phyloP scores from a whole-genome alignment of 1,140 invertebrate genomes.

The Kradibia gibbosae region DNA sequence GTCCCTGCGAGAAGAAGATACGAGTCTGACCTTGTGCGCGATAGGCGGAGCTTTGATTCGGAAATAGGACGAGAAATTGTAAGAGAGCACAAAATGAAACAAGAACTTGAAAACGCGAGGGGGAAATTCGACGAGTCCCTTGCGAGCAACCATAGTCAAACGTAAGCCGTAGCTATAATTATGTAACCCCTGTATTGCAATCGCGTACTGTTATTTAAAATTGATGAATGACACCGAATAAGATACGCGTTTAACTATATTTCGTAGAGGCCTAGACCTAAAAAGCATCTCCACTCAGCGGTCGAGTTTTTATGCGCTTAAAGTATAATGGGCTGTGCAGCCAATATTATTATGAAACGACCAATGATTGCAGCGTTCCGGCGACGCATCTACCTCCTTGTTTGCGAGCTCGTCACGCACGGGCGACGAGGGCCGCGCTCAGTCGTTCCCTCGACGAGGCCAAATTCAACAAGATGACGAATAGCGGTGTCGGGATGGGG shows the following conservation, averaged over 20 bases:
- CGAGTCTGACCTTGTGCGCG: conserved; percentile 58
- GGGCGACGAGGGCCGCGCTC: conserved; percentile 76
- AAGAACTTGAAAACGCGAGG: conserved; percentile 70
- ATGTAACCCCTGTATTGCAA: no score
- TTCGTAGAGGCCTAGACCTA: no score
- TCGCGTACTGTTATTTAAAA: no score
- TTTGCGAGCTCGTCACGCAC: conserved; percentile 70
- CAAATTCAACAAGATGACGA: conserved; percentile 72
- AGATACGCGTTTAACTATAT: no score
- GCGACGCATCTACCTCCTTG: conserved; percentile 72
- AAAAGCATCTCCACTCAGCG: no score
- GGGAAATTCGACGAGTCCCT: conserved; percentile 62
- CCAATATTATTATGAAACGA: neutral
- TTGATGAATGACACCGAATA: no score
- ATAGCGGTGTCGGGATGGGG: conserved; percentile 51
- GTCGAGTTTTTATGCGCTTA: no score
- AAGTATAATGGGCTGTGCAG: neutral
- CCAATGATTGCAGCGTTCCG: conserved; percentile 43
- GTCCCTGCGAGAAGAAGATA: conserved; percentile 56
- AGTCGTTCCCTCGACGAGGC: conserved; percentile 80
- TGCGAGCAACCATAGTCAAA: conserved; percentile 36
- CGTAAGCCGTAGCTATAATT: conserved; percentile 32
- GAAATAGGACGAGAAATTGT: conserved; percentile 75
- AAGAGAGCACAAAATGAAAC: conserved; percentile 71
- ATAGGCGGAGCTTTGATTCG: conserved; percentile 73